phyloP scores from a whole-genome alignment of 2,888 invertebrate species.

The Clunio marinus region DNA sequence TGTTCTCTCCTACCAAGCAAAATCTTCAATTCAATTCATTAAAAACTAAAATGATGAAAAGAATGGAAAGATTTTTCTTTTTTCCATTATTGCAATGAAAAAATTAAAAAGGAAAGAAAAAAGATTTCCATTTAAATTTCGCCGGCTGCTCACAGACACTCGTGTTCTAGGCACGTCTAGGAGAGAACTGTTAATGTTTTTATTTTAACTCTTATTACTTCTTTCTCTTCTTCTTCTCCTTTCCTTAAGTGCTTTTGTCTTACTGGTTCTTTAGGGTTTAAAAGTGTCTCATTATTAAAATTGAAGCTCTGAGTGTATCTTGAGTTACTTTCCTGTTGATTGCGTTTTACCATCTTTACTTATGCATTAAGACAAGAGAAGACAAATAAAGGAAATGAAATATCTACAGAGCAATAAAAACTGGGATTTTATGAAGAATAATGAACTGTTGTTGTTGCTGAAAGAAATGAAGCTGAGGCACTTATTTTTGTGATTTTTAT shows the following conservation, averaged over 20 bases:
- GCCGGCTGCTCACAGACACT: too few relatives aligned
- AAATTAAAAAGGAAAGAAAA: background rate
- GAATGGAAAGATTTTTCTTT: background rate
- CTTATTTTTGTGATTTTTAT: slow-evolving; percentile 14
- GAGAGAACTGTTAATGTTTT: too few relatives aligned
- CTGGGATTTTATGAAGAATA: slow-evolving; percentile 17
- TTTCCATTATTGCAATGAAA: slow-evolving; percentile 5
- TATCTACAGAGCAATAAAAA: slow-evolving; percentile 18
- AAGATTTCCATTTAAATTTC: background rate
- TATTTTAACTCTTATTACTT: too few relatives aligned
- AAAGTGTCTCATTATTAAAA: too few relatives aligned
- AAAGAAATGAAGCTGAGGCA: background rate
- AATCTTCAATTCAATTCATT: background rate
- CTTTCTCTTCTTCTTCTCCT: too few relatives aligned
- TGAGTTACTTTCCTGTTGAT: slow-evolving; percentile 10
- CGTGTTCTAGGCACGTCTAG: too few relatives aligned
- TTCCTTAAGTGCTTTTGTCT: too few relatives aligned
- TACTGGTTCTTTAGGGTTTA: too few relatives aligned
- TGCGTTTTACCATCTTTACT: too few relatives aligned
- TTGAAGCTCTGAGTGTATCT: too few relatives aligned
- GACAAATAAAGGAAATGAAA: slow-evolving; percentile 4
- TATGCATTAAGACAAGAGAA: background rate
- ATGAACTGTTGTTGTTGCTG: background rate
- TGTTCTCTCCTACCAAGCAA: background rate
- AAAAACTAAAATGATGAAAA: background rate